Evolutionary conservation across 2,888 invertebrate genomes (phyloP), one percentile per base, ranked within the genome.

Genomic region (Apamea sordens): DNA sequence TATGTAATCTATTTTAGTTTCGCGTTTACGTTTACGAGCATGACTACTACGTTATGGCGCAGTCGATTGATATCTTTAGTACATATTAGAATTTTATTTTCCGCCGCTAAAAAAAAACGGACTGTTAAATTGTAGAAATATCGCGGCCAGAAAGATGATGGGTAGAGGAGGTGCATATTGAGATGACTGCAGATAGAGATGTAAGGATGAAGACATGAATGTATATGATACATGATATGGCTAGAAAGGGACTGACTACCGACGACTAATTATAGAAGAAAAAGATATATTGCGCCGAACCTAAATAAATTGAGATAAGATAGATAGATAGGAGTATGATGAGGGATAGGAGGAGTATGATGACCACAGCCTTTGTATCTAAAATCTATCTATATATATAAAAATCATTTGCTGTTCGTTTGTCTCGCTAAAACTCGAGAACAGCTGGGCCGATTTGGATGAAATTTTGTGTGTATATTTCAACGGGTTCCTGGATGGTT

Each of bases 1-100:
- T 73, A 21, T 44, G 32, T 64, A 21, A 18, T 61, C 18, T 74
- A 70, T 82, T 81, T 77, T 32, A 64, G 61, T 74, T 28, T 71
- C 36, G 28, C 65, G 21, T 82, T 77, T 61, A 63, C 28, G 18
- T 74, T 76, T 71, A 67, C 5, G 67, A 63, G 13, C n/a, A 44
- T 41, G 47, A 65, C 44, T 36, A 28, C 64, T 64, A 59, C 56
- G 3, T 28, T 59, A 47, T 47, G 56, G 32, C 24, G 47, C 47
- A 32, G 18, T 76, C n/a, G 65, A 50, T 75, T 8, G 32, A 64
- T 21, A 21, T 32, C 21, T 21, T 32, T 32, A 64, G 21, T 32
- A 32, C 6, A 32, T 21, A 64, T 32, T 64, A 64, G 1, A 21
- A 32, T 64, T 64, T 36, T 24, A 24, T 64, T 64, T 64, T 6